Base-by-base conservation (phyloP, 2,888 invertebrate genomes). In the Copidosoma aretas region DNA sequence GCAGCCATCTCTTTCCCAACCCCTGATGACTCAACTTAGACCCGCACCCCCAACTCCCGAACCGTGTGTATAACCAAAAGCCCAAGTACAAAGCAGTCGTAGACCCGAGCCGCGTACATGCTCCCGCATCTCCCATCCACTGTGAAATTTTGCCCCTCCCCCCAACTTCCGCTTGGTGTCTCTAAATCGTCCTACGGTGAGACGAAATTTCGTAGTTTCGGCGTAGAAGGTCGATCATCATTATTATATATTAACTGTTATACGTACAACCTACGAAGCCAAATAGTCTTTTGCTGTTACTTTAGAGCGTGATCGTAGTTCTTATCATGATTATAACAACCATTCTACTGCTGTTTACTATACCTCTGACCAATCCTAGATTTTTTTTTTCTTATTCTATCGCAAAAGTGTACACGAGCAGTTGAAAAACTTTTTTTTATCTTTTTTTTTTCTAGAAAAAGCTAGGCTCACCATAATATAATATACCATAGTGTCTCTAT, bases 131-230 rank as follows among this genome's bases (percentile, higher is more conserved):
- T 41, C 41, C 43, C 43, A 43, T 43, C 46, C 64, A 63, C 32
- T 32, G 51, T 39, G 64, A 56, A 59, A 60, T 22, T 25, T 32
- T 58, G 43, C 67, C 49, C 60, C 54, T 57, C 3, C 32, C 67
- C 49, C 60, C 54, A 56, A 32, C 32, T 8, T 32, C 8, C 49
- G 66, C 64, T 71, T 71, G 58, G 65, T 59, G 64, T 71, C 68
- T 71, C 67, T 73, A 71, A 74, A 78, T 79, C 79, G 74, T 81
- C 75, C 80, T 78, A 77, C 75, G 73, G 77, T 76, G 77, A 77
- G 76, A 75, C 73, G 72, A 76, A 72, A 77, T 74, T 73, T 61
- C 22, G 80, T 82, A 81, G 81, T 77, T 75, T 74, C 77, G 64
- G 77, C 78, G 81, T 81, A 80, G 67, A 77, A 32, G 71, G 74